Conservation (phyloP, 2,113 vertebrate species). For the Salvelinus fontinalis region DNA sequence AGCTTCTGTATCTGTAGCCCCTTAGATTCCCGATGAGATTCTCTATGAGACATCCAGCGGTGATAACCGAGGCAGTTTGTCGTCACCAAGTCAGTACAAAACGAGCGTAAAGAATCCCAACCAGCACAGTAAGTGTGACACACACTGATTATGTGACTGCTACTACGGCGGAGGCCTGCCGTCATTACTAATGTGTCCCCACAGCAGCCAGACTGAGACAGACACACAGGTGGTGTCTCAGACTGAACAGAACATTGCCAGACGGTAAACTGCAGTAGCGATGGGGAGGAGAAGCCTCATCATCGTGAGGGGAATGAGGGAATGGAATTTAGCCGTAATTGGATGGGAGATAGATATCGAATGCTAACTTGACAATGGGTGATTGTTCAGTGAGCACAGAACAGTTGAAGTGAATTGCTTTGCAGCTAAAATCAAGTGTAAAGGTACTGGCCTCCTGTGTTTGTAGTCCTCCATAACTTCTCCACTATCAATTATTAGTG, state of each 20-base stretch:
- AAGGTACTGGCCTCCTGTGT: neutral
- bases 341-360: neutral
- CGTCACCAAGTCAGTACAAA: slow-evolving; percentile 56
- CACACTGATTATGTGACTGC: slow-evolving; percentile 41
- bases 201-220: neutral
- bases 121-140: slow-evolving; percentile 22
- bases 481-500: neutral
- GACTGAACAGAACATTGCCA: slow-evolving; percentile 17
- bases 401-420: neutral
- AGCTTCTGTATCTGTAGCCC: neutral
- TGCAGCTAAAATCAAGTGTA: neutral
- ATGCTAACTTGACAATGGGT: slow-evolving; percentile 9
- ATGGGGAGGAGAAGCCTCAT: slow-evolving; percentile 12
- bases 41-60: slow-evolving; percentile 16
- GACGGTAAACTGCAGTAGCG: slow-evolving; percentile 11
- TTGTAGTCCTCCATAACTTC: neutral
- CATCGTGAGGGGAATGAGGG: neutral
- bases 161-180: slow-evolving; percentile 21
- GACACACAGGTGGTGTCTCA: neutral
- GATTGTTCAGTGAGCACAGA: neutral
- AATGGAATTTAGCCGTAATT: neutral
- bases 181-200: slow-evolving; percentile 16
- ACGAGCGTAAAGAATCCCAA: slow-evolving; percentile 52
- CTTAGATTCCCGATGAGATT: neutral
- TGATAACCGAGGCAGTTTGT: slow-evolving; percentile 37